phyloP scores from a whole-genome alignment of 1,140 invertebrate species.

The Zaprionus ornatus region DNA sequence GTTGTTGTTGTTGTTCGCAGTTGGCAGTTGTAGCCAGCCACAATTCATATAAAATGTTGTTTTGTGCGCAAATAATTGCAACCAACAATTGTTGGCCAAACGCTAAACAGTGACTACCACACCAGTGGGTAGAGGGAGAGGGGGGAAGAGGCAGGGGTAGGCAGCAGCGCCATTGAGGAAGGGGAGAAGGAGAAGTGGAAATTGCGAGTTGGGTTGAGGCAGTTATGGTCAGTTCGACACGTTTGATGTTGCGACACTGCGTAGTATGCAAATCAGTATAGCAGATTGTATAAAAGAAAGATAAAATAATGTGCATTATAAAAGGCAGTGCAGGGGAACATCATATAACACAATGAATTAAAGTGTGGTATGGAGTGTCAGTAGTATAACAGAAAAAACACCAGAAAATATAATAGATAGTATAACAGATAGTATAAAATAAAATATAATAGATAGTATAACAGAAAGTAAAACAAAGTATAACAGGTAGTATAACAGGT shows the following conservation, averaged over 20 bases:
- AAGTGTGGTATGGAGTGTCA: no score
- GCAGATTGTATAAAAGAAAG: neutral
- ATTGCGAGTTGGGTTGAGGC: neutral
- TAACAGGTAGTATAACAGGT: neutral
- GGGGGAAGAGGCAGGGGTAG: no score
- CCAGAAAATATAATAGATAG: no score
- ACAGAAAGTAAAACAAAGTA: no score
- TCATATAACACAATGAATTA: no score
- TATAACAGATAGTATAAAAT: neutral
- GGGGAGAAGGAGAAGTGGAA: no score
- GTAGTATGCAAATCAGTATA: neutral
- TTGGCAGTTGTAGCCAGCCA: constrained; percentile 11
- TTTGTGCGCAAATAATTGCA: constrained; percentile 22
- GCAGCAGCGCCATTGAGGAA: no score
- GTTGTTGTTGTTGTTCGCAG: neutral
- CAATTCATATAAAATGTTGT: constrained; percentile 32
- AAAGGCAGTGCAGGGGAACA: neutral
- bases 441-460: no score
- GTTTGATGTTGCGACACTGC: neutral
- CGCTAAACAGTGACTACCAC: neutral
- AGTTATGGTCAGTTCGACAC: constrained; percentile 7
- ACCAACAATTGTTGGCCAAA: constrained; percentile 26
- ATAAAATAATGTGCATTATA: neutral
- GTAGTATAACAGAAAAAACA: no score
- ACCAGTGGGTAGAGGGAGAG: no score